Evolutionary conservation across 2,797 vertebrate species (phyloP).

Genomic region (Triplophysa bombifrons): DNA sequence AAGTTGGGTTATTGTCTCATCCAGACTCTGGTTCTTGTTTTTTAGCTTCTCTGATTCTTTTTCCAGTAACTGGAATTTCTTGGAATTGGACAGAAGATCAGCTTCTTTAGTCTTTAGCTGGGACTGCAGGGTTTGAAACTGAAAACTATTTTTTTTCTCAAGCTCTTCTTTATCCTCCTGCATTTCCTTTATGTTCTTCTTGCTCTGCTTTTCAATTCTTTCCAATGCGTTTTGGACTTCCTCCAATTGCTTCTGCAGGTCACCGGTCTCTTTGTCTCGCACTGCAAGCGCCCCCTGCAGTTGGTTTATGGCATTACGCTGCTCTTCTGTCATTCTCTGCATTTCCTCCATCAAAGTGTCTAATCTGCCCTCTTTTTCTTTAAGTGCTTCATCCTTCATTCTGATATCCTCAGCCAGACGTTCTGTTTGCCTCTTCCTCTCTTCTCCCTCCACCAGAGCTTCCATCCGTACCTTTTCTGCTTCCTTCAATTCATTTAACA

Average conservation of each 20-base stretch:
- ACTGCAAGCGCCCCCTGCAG: conserved; percentile 73
- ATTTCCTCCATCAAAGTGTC: conserved; percentile 69
- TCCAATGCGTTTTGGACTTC: conserved; percentile 75
- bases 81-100: conserved; percentile 70
- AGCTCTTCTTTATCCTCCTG: conserved; percentile 64
- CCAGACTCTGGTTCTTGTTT: conserved; percentile 75
- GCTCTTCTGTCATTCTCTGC: conserved; percentile 67
- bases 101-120: conserved; percentile 76
- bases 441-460: conserved; percentile 69
- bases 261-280: conserved; percentile 77
- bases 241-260: conserved; percentile 79
- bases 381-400: conserved; percentile 73
- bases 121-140: conserved; percentile 69
- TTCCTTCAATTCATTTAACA: conserved; percentile 81
- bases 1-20: conserved; percentile 67
- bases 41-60: conserved; percentile 73
- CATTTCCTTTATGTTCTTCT: conserved; percentile 63
- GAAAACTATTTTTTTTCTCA: conserved; percentile 60
- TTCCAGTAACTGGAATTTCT: conserved; percentile 77
- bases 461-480: conserved; percentile 78
- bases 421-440: conserved; percentile 72
- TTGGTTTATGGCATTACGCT: conserved; percentile 66
- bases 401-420: conserved; percentile 75
- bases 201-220: conserved; percentile 72
- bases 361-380: conserved; percentile 72